Base-by-base conservation (phyloP, 1,140 invertebrate species). In the Drosophila murphyi region DNA sequence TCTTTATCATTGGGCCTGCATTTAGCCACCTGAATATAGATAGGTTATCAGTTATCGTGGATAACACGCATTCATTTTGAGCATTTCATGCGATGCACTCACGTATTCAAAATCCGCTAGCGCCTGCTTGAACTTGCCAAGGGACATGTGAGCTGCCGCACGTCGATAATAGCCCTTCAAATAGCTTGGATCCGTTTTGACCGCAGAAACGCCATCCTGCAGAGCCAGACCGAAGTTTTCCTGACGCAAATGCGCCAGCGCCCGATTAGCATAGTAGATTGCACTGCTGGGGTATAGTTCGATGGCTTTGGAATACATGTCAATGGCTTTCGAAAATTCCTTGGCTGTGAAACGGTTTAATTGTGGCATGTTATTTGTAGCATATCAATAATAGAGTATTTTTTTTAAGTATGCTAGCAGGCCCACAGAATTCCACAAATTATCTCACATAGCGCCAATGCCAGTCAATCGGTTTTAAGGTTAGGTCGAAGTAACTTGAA, bases 101-200 rank as follows among this genome's bases (percentile, higher is more conserved):
- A 87, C 98, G 92, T 97, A 96, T 95, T 99, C 98, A 94, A 98
- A 99, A 94, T 99, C 98, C 93, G 96, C 97, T 52, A 99, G 94
- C 1, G 99, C 99, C 92, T 97, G 93, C 94, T 99, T 99, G 92
- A 98, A 99, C 94, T 99, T 99, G 72, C 98, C 98, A 78, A 99
- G 93, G 34, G 98, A 98, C 98, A 99, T 99, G 82, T 99, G 95
- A 41, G 98, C 97, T 0, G 97, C 97, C 0, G 99, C 99, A 92
- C 98, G 94, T 90, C 99, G 96, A 93, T 99, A 99, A 85, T 97
- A 97, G 8, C 97, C 98, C 93, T 99, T 99, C 4, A 98, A 94
- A 93, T 99, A 99, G 43, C 94, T 95, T 77, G 95, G 96, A 93
- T 99, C 98, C 55, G 98, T 89, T 93, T 98, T 96, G 50, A 99